Conservation (phyloP, 2,888 invertebrate species). For the Eupithecia vulgata region DNA sequence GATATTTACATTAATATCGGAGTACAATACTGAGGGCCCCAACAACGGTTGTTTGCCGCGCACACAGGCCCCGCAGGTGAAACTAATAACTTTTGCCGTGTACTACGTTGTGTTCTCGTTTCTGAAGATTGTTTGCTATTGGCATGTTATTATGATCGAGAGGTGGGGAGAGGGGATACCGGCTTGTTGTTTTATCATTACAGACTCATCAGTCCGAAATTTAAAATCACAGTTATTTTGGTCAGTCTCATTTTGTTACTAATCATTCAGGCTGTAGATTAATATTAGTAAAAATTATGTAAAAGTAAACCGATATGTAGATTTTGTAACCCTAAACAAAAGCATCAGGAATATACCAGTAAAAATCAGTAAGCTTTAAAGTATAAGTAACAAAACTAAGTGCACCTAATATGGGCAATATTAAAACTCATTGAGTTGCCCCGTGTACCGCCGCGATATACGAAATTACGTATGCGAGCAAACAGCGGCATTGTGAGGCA, state of each 20-base stretch:
- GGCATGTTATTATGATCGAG: slow-evolving; percentile 12
- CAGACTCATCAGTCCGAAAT: not conserved
- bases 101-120: slow-evolving; percentile 35
- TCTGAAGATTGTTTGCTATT: slow-evolving; percentile 20
- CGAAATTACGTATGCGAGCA: slow-evolving; percentile 49
- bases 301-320: no score
- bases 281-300: no score
- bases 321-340: no score
- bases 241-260: not conserved
- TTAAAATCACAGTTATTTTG: not conserved
- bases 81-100: slow-evolving; percentile 67
- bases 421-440: slow-evolving; percentile 29
- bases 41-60: slow-evolving; percentile 71
- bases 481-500: slow-evolving; percentile 60
- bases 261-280: not conserved
- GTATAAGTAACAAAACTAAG: slow-evolving; percentile 14
- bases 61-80: slow-evolving; percentile 76
- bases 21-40: slow-evolving; percentile 26
- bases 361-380: not conserved
- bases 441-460: slow-evolving; percentile 25
- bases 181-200: not conserved
- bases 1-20: slow-evolving; percentile 35
- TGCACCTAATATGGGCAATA: slow-evolving; percentile 25
- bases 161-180: not conserved
- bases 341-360: not conserved